Evolutionary conservation across 2,113 vertebrate species (phyloP), one percentile per base, ranked within the genome.

Genomic region (Todiramphus saurophagus): DNA sequence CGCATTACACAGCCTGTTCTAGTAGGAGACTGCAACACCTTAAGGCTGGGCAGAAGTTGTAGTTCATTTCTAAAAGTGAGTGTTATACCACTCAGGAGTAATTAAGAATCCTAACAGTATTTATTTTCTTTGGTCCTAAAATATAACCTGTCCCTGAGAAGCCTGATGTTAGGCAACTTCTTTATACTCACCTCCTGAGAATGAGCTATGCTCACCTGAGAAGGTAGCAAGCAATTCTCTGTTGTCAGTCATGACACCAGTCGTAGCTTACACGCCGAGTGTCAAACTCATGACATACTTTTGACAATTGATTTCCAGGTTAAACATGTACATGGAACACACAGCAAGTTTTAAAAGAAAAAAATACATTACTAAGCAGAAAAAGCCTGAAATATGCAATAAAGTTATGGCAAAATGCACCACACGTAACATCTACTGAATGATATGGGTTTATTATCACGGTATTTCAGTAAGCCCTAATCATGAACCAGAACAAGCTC

Each of bases 191-290:
- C 11, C 33, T 72, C 48, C 16, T 37, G 58, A 64, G 51, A 83
- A 59, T n/a, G 18, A 79, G 46, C 50, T 58, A 43, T 8, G 9
- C 3, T 39, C 19, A 72, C 37, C 31, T 70, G 56, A 81, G 28
- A 33, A 87, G 41, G 62, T 1, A 53, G 44, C 23, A 83, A 68
- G 64, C 4, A 82, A 50, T 68, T 35, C 24, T 74, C 87, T 55
- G 18, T 7, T 58, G 28, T 44, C 0, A 0, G 44, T 59, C 58
- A 23, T 18, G 37, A 46, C 18, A 81, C 19, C 16, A 44, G 30
- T 56, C n/a, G 27, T 25, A 63, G 17, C 33, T 87, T 67, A 41
- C 18, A 41, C 23, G 13, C 27, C 21, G 9, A 9, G 25, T 68
- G 31, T 31, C 4, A 4, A 59, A 82, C 69, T 35, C n/a, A 53